A percentile compares a stretch with the other conserved stretches of the same genome.
Evolutionary conservation across 2,888 invertebrate species (phyloP).

Genomic region (Cremastinae sp.): DNA sequence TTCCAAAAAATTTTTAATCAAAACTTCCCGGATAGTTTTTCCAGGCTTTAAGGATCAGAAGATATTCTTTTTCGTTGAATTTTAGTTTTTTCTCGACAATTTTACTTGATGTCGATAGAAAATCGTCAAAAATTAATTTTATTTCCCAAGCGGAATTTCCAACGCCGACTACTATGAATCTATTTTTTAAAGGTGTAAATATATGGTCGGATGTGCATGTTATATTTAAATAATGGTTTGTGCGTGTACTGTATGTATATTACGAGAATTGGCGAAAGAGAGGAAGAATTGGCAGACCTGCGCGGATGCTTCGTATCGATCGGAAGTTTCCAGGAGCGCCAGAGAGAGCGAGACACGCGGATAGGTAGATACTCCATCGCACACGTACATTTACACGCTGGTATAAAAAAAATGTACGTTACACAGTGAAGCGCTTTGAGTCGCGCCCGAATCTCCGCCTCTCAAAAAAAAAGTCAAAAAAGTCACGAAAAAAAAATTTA

Average conservation of each 20-base stretch:
- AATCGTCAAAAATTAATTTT: too few species aligned
- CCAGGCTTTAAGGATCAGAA: too few species aligned
- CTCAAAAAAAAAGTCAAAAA: constrained; percentile 37
- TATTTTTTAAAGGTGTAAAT: not conserved
- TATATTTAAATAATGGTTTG: constrained; percentile 4
- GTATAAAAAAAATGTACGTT: constrained; percentile 17
- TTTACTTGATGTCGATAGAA: too few species aligned
- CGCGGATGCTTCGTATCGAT: constrained; percentile 75
- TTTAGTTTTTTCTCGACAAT: too few species aligned
- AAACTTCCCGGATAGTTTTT: too few species aligned
- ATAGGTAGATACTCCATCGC: constrained; percentile 53
- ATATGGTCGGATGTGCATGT: not conserved
- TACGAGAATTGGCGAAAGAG: constrained; percentile 59
- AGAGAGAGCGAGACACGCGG: constrained; percentile 63
- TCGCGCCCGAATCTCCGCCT: constrained; percentile 40
- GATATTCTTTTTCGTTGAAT: too few species aligned
- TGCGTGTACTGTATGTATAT: not conserved
- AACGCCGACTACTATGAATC: not conserved
- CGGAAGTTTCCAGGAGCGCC: constrained; percentile 70
- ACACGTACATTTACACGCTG: constrained; percentile 1
- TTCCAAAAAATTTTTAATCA: too few species aligned
- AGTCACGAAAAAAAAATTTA: too few species aligned
- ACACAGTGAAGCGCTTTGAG: constrained; percentile 16
- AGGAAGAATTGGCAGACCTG: constrained; percentile 71
- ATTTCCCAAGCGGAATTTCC: not conserved